These are phyloP conservation scores for Diuraphis noxia DNA, from an alignment of 1,140 invertebrate genomes.

Conservation along the genomic window DNA sequence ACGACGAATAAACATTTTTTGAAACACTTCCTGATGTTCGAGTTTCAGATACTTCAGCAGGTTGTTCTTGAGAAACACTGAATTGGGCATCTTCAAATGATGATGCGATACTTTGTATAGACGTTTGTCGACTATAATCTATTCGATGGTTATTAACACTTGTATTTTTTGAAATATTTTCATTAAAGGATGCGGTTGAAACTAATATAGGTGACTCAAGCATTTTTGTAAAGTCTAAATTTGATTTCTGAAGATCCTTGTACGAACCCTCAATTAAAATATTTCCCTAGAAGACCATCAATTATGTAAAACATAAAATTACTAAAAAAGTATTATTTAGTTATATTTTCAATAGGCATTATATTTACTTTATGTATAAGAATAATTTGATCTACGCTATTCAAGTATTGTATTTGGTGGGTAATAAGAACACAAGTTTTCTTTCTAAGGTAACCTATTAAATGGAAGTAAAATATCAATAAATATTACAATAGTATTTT, in stretches of 20 bases:
- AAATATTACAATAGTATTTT: background rate
- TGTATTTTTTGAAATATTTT: background rate
- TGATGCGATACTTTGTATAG: constrained; percentile 56
- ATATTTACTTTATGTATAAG: constrained; percentile 71
- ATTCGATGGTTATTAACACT: background rate
- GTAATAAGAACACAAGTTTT: constrained; percentile 80
- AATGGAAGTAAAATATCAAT: constrained; percentile 15
- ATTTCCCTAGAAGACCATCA: constrained; percentile 62
- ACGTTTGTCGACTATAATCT: constrained; percentile 54
- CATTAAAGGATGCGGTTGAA: constrained; percentile 56
- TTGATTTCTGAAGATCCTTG: constrained; percentile 62
- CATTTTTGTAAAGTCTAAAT: constrained; percentile 65
- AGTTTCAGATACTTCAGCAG: constrained; percentile 54
- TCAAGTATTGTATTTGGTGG: constrained; percentile 81
- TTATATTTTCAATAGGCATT: background rate
- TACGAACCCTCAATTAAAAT: constrained; percentile 66
- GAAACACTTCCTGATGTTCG: constrained; percentile 56
- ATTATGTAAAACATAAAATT: constrained; percentile 39
- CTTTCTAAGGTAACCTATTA: constrained; percentile 61
- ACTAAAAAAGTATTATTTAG: background rate
- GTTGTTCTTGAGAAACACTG: constrained; percentile 8
- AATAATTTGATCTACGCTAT: constrained; percentile 74
- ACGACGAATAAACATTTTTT: constrained; percentile 69
- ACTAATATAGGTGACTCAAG: constrained; percentile 59
- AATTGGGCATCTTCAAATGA: constrained; percentile 51